phyloP scores from a whole-genome alignment of 2,113 vertebrate genomes.

The Cavia porcellus region DNA sequence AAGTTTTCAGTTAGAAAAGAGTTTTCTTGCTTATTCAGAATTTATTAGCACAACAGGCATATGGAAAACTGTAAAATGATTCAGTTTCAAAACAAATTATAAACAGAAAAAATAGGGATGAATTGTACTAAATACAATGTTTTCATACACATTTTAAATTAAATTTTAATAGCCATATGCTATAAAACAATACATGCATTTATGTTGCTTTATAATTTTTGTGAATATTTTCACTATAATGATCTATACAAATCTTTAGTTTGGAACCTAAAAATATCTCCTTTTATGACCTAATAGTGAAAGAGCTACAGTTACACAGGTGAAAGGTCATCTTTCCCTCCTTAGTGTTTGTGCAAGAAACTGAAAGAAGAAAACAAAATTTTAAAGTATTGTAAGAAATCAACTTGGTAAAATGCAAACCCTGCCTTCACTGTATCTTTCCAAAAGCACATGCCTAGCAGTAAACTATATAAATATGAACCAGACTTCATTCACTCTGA shows the following conservation, averaged over 20 bases:
- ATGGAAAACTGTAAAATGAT: conserved; percentile 85
- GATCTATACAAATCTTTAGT: conserved; percentile 67
- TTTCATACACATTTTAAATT: conserved; percentile 81
- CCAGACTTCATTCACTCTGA: conserved; percentile 85
- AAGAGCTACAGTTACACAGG: conserved; percentile 77
- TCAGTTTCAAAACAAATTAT: conserved; percentile 81
- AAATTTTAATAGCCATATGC: conserved; percentile 83
- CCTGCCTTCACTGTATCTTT: conserved; percentile 83
- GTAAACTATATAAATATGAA: conserved; percentile 86
- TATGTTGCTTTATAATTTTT: conserved; percentile 78
- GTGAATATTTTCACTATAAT: conserved; percentile 68
- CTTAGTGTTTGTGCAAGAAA: conserved; percentile 69
- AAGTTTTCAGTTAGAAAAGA: conserved; percentile 64
- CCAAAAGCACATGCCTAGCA: conserved; percentile 80
- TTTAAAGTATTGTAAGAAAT: conserved; percentile 75
- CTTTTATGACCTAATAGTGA: conserved; percentile 72
- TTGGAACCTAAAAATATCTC: conserved; percentile 71
- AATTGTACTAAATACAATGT: conserved; percentile 80
- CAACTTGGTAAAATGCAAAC: conserved; percentile 84
- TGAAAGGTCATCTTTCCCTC: conserved; percentile 71
- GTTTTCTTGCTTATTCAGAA: conserved; percentile 71
- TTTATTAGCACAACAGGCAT: conserved; percentile 79
- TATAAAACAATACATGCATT: conserved; percentile 83
- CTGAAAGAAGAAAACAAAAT: conserved; percentile 61
- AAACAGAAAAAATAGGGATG: conserved; percentile 76